Evolutionary conservation across 2,888 invertebrate genomes (phyloP), one percentile per base, ranked within the genome.

Genomic region (Drosophila algonquin): DNA sequence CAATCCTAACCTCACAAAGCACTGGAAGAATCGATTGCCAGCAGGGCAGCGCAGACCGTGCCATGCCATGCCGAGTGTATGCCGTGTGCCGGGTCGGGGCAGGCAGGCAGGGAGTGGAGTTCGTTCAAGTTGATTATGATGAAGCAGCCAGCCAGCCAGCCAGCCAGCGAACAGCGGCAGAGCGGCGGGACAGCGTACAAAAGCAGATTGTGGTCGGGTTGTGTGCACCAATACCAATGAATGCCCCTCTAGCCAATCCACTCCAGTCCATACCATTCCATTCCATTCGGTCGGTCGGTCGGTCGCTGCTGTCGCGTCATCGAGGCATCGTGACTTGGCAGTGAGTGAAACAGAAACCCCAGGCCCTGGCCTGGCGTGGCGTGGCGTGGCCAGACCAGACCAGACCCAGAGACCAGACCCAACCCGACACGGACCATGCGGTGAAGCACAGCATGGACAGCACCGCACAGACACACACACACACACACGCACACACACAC

Each of bases 311-410:
- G 69, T 60, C 63, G 61, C 59, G 76, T 46, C 55, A 58, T 68
- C 63, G 67, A 18, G 73, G 58, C 75, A 77, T 85, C 77, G 83
- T 86, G 86, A 85, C 83, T 85, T 82, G 82, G 79, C 82, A 87
- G 65, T 77, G 30, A 27, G 18, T 71, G 55, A 80, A 74, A 63
- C 76, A 70, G 65, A 75, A 64, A 71, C 63, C 69, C 67, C 62
- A 76, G 68, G 40, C 32, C 47, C 69, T 61, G 57, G 18, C 18
- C 18, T 18, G 18, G 35, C n/a, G 24, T 69, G 47, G 71, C 51
- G 50, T 55, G 64, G 47, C 54, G 61, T 61, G 61, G 67, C 63
- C 73, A 40, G 14, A 40, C 40, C 40, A 40, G 40, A 60, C 50
- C 53, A 68, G 24, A 24, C 24, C 24, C 24, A 24, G 24, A 24